Evolutionary conservation across 2,888 invertebrate species (phyloP), one percentile per base, ranked within the genome.

Genomic region (Brassicogethes aeneus): DNA sequence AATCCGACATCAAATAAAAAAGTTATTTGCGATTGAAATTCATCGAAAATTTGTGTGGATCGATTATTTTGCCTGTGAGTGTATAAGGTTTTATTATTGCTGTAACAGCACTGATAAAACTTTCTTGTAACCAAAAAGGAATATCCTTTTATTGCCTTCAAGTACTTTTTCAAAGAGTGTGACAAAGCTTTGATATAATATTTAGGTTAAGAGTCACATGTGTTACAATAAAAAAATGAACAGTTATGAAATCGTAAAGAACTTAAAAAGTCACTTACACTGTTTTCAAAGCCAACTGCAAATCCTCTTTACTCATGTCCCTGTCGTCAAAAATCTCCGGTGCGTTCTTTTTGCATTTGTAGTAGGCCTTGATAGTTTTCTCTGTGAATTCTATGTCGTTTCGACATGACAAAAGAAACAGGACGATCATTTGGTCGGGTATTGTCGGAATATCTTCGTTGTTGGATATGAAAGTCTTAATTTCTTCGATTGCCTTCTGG

Each of bases 371-470:
- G 51, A 84, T 77, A 52, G 82, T 82, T n/a, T 60, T 65, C 57
- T 77, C 76, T 1, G 76, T 75, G 38, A 71, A 72, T 10, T 76
- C 74, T 50, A 76, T 56, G 35, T 79, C 69, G 42, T 73, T 76
- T 44, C 75, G 73, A 60, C 82, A 81, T 36, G 82, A 80, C 54
- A 80, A 73, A 51, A 79, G 72, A 57, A 82, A 82, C 37, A 80
- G 63, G 15, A 79, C 71, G 42, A 82, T 66, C 56, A 79, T 76
- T 62, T 80, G 77, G 48, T 77, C 73, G 33, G 75, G 74, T 51
- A 57, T 34, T 2, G 39, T 40, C 10, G 41, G 41, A 5, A 16
- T 3, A 3, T 50, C 49, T n/a, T 52, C 36, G 12, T 70, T 70
- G 33, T 41, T 47, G 5, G 36, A 33, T 16, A 60, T 36, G 55